Percentiles rank a stretch among this genome's conserved stretches.
Evolutionary conservation across 2,888 invertebrate species (phyloP).

Genomic region (Hylaea fasciaria): DNA sequence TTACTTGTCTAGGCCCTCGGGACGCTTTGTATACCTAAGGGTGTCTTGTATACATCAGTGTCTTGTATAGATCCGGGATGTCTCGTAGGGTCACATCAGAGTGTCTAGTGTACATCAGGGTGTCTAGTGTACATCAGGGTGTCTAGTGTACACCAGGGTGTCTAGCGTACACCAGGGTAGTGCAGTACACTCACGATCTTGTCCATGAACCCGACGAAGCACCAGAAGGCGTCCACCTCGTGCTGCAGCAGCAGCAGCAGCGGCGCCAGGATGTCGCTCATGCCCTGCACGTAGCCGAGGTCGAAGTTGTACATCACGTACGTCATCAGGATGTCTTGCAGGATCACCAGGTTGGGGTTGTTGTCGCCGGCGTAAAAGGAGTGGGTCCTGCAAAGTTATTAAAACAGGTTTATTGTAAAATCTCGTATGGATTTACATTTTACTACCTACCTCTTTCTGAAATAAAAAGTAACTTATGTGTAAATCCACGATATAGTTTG

Average conservation of each 20-base stretch:
- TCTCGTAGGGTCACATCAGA: no score
- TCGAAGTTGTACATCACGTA: slow-evolving; percentile 99
- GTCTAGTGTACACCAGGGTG: background rate
- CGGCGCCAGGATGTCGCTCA: slow-evolving; percentile 98
- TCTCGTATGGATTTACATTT: no score
- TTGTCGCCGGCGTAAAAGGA: slow-evolving; percentile 97
- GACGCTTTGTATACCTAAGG: no score
- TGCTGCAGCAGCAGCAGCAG: slow-evolving; percentile 94
- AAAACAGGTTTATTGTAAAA: no score
- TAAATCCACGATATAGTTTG: no score
- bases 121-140: background rate
- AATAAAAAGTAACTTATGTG: no score
- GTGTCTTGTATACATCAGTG: no score
- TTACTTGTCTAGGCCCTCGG: no score
- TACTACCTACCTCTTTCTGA: no score
- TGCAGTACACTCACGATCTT: slow-evolving; percentile 90
- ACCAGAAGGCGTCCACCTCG: slow-evolving; percentile 99
- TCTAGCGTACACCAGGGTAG: background rate
- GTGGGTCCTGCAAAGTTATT: slow-evolving; percentile 80
- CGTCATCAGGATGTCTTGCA: slow-evolving; percentile 98
- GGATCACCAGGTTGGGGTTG: slow-evolving; percentile 92
- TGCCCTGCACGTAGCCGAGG: slow-evolving; percentile 97
- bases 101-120: no score
- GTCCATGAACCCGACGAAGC: slow-evolving; percentile 99
- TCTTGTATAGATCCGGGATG: no score